Base-by-base conservation (phyloP, 2,113 vertebrate genomes). In the Seriola dumerili region DNA sequence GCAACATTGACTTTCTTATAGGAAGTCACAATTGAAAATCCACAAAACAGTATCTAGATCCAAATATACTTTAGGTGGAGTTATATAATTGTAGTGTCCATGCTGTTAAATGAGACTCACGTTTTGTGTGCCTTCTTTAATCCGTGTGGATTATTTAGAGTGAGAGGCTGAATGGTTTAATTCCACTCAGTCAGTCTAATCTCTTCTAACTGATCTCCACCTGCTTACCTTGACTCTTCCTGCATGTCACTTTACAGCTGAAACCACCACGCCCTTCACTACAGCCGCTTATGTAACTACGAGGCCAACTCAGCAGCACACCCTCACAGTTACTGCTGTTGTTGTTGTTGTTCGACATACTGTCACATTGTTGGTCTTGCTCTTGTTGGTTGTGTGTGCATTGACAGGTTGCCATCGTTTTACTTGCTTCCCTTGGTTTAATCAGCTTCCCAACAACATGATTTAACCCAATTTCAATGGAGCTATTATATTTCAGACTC, bases 111-210 rank as follows among this genome's bases (percentile, higher is more conserved):
- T 3, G 14, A 64, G 11, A 73, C 71, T 58, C 36, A 32, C 0
- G 3, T 38, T 63, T 71, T 63, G 32, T 25, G 12, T 57, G 57
- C 38, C 77, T 58, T 36, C 21, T 54, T 52, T 55, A 83, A 85
- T 87, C 78, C 64, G 2, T 40, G 62, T 48, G 71, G 86, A 90
- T 90, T 88, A 91, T 80, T 85, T 23, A 5, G 72, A 73, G 74
- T 84, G 72, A 32, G 61, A 81, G 82, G 68, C 61, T 89, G 83
- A 90, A 83, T 62, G 78, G 84, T 85, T 91, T 86, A 90, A 72
- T 77, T 81, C 73, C 80, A 17, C 58, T 55, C 68, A 46, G 16
- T 72, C 57, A 25, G 38, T 85, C 50, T 72, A 82, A 88, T 86
- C 84, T 61, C 80, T 19, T 79, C 71, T 85, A 83, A 81, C 50